Evolutionary conservation across 2,113 vertebrate genomes (phyloP).

Genomic region (Boulengerochromis microlepis): DNA sequence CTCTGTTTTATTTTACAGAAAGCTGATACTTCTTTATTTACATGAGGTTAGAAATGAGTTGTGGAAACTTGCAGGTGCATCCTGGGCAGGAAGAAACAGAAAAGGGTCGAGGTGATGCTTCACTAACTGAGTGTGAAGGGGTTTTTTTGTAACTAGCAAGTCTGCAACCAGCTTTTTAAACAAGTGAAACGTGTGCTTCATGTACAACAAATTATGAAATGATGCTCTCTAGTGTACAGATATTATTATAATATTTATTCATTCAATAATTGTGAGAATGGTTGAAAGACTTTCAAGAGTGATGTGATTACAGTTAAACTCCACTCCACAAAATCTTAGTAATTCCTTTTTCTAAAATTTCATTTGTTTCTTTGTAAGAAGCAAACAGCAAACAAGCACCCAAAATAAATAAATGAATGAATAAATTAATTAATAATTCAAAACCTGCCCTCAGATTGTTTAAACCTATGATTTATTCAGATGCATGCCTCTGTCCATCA

Average conservation of each 20-base stretch:
- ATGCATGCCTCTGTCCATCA: neutral
- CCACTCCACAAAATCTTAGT: neutral
- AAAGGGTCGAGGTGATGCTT: neutral
- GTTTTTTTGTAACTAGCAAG: accelerated
- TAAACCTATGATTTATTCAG: neutral
- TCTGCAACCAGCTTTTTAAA: accelerated
- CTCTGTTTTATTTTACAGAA: neutral
- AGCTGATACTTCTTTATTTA: neutral
- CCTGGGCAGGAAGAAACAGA: neutral
- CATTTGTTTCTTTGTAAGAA: neutral
- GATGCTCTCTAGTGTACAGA: neutral
- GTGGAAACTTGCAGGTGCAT: neutral
- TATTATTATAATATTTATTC: neutral
- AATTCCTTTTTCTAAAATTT: neutral
- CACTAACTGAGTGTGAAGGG: neutral
- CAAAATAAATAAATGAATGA: neutral
- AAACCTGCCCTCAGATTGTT: neutral
- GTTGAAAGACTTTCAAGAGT: neutral
- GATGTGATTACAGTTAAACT: neutral
- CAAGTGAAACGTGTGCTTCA: accelerated
- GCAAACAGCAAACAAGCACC: neutral
- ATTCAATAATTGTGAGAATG: neutral
- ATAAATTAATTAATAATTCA: neutral
- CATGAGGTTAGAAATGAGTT: neutral
- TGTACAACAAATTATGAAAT: neutral